These are phyloP conservation scores for Chrysotoxum bicinctum DNA, from an alignment of 2,888 invertebrate species.

Conservation along the genomic window DNA sequence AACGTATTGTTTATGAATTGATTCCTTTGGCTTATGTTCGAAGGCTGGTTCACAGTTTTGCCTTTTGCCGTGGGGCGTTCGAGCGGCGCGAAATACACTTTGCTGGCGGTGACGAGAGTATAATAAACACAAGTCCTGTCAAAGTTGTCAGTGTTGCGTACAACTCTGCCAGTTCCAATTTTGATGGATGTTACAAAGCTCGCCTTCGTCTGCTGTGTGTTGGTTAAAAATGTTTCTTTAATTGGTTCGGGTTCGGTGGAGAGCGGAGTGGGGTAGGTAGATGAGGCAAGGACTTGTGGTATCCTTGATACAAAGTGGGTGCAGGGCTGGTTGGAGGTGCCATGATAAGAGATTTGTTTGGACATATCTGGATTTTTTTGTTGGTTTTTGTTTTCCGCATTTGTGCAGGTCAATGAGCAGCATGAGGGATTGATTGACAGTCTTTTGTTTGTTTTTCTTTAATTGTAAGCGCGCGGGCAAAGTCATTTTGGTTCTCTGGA, in stretches of 20 bases:
- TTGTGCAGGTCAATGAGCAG: constrained; percentile 51
- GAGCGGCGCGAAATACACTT: background rate
- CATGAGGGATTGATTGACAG: constrained; percentile 45
- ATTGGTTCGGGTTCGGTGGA: constrained; percentile 20
- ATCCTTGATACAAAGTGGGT: constrained; percentile 1
- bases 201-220: background rate
- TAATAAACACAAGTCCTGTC: constrained; percentile 43
- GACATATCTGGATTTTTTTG: background rate
- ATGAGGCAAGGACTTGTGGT: background rate
- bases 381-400: constrained; percentile 36
- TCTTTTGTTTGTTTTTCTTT: constrained; percentile 40
- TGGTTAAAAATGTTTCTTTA: constrained; percentile 33
- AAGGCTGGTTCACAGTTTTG: background rate
- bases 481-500: constrained; percentile 2
- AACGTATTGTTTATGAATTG: constrained; percentile 57
- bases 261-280: background rate
- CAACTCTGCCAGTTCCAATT: background rate
- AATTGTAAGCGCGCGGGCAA: background rate
- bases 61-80: background rate
- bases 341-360: constrained; percentile 36
- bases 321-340: background rate
- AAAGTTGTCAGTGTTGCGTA: constrained; percentile 43
- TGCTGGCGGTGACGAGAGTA: background rate
- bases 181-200: constrained; percentile 49
- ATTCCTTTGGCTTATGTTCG: constrained; percentile 35